Evolutionary conservation across 2,888 invertebrate species (phyloP).

Genomic region (Cactoblastis cactorum): DNA sequence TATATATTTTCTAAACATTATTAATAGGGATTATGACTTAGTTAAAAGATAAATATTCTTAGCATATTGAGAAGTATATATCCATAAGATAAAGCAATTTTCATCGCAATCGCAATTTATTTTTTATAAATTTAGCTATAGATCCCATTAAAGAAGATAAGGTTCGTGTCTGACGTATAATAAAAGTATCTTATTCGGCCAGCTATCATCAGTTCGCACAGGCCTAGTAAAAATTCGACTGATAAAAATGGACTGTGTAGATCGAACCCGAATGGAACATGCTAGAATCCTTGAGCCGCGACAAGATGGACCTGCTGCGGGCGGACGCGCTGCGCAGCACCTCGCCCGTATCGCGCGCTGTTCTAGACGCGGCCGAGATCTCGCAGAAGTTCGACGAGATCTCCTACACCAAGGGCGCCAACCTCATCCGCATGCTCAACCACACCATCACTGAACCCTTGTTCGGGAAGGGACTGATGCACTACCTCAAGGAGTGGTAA

Average conservation of each 20-base stretch:
- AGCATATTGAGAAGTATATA: no score
- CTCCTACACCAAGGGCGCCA: constrained; percentile 79
- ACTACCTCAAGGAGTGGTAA: constrained; percentile 78
- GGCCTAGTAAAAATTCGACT: not conserved
- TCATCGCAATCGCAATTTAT: no score
- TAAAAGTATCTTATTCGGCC: no score
- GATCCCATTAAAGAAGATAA: no score
- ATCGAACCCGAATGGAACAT: constrained; percentile 78
- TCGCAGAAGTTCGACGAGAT: constrained; percentile 81
- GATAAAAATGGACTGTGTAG: no score
- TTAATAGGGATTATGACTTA: no score
- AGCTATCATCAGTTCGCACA: no score
- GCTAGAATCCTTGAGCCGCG: constrained; percentile 72
- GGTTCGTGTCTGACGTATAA: no score
- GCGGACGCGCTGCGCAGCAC: constrained; percentile 77
- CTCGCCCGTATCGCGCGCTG: constrained; percentile 73
- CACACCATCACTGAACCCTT: constrained; percentile 71
- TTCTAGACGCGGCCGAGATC: constrained; percentile 76
- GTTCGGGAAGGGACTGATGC: constrained; percentile 73
- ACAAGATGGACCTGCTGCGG: constrained; percentile 76
- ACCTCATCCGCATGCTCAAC: constrained; percentile 80
- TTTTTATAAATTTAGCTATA: no score
- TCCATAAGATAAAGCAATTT: no score
- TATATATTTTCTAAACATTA: no score
- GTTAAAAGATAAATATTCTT: no score